Percentiles rank a stretch among this genome's conserved stretches.
These are phyloP conservation scores for Paratrypauchen microcephalus DNA, from an alignment of 2,797 vertebrate species.

Conservation along the genomic window DNA sequence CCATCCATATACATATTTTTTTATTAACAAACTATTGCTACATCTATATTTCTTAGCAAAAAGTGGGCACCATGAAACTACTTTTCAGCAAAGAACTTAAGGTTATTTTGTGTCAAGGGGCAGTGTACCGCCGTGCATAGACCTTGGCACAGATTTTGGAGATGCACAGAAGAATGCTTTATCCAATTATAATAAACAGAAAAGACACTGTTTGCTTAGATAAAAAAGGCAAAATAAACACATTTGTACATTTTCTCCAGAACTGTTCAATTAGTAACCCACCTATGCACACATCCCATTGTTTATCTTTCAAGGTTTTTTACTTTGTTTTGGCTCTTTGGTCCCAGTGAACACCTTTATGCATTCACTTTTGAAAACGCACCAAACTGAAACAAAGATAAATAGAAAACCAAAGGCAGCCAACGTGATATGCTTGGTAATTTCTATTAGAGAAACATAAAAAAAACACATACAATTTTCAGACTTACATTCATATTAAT, in stretches of 20 bases:
- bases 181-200: no score
- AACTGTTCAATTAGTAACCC: neutral
- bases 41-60: no score
- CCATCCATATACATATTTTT: no score
- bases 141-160: no score
- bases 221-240: no score
- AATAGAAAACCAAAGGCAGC: neutral
- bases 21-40: no score
- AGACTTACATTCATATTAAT: slow-evolving; percentile 20
- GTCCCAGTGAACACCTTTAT: neutral
- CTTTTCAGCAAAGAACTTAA: no score
- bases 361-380: neutral
- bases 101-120: no score
- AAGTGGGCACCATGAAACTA: no score
- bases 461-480: neutral
- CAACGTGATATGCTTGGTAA: neutral
- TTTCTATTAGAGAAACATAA: neutral
- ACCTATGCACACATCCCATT: neutral
- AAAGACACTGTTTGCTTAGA: no score
- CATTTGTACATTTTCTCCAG: neutral
- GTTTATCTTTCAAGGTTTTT: slow-evolving; percentile 15
- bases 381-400: slow-evolving; percentile 1
- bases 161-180: no score
- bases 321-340: neutral
- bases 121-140: no score